phyloP scores from a whole-genome alignment of 64 coral and sea anemone species.

The Montipora foliosa region DNA sequence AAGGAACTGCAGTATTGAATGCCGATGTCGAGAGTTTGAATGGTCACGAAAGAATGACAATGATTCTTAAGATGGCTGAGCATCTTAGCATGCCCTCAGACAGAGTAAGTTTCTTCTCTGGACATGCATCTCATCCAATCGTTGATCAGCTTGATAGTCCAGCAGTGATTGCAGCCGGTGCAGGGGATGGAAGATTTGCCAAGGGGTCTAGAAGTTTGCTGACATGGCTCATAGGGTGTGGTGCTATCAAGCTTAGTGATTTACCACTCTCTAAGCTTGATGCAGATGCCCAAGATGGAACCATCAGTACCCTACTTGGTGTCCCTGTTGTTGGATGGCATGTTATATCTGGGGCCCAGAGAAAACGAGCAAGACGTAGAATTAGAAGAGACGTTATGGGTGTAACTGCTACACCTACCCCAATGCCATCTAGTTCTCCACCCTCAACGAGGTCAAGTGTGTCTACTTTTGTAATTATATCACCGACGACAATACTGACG shows the following conservation, averaged over 20 bases:
- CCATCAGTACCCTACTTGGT: constrained; percentile 55
- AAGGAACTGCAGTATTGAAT: constrained; percentile 75
- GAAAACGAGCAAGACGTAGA: constrained; percentile 57
- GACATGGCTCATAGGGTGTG: constrained; percentile 84
- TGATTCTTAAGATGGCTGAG: constrained; percentile 50
- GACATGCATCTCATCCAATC: constrained; percentile 62
- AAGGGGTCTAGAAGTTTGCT: constrained; percentile 76
- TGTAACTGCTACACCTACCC: constrained; percentile 56
- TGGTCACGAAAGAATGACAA: constrained; percentile 72
- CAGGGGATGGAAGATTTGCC: constrained; percentile 80
- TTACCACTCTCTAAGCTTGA: constrained; percentile 58
- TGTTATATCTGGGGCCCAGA: constrained; percentile 90
- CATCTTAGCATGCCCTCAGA: constrained; percentile 50
- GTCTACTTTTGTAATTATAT: constrained; percentile 40
- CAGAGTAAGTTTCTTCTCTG: constrained; percentile 70
- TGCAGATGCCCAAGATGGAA: constrained; percentile 76
- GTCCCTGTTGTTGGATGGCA: constrained; percentile 92
- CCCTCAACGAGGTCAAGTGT: constrained; percentile 68
- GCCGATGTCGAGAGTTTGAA: constrained; percentile 61
- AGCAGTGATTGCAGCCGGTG: constrained; percentile 69
- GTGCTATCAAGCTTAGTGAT: constrained; percentile 76
- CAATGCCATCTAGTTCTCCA: constrained; percentile 43
- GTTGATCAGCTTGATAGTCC: constrained; percentile 68
- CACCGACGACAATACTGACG: neutral
- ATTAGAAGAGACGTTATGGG: constrained; percentile 38